Evolutionary conservation across 2,797 vertebrate species (phyloP).

Genomic region (Typhlichthys subterraneus): DNA sequence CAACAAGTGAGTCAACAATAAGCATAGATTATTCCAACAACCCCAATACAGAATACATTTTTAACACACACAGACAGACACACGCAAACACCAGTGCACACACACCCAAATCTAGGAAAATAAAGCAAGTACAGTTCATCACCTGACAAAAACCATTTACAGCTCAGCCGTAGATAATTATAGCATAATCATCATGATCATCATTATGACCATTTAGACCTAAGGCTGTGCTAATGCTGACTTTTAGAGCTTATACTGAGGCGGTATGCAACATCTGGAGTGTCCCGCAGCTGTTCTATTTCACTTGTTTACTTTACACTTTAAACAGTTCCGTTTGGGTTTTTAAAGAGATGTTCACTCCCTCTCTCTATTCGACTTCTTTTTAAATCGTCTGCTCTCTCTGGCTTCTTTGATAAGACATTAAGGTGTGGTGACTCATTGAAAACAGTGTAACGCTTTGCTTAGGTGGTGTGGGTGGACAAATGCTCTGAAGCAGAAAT

Average conservation of each 20-base stretch:
- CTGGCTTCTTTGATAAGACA: constrained; percentile 68
- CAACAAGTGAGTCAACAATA: too few relatives aligned
- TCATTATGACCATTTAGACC: too few relatives aligned
- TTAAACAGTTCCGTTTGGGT: not conserved
- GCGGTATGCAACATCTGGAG: constrained; percentile 33
- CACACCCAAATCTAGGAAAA: constrained; percentile 2
- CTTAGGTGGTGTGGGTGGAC: constrained; percentile 39
- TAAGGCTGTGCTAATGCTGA: too few relatives aligned
- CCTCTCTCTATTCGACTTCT: constrained; percentile 27
- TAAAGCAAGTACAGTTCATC: not conserved
- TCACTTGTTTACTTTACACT: constrained; percentile 60
- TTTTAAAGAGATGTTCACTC: constrained; percentile 18
- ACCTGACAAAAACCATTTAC: constrained; percentile 7
- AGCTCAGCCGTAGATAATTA: constrained; percentile 17
- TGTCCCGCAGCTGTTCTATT: constrained; percentile 41
- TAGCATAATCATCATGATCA: constrained; percentile 23
- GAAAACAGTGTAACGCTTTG: constrained; percentile 69
- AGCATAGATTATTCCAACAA: too few relatives aligned
- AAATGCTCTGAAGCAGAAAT: constrained; percentile 16
- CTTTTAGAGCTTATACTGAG: constrained; percentile 1
- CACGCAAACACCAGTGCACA: not conserved
- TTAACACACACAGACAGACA: too few relatives aligned
- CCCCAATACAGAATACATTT: not conserved
- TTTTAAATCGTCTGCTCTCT: constrained; percentile 24
- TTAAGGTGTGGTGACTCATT: constrained; percentile 59